Percentiles rank a stretch among this genome's conserved stretches.
These are phyloP conservation scores for Apocrypta bakeri DNA, from an alignment of 1,140 invertebrate species.

Conservation along the genomic window DNA sequence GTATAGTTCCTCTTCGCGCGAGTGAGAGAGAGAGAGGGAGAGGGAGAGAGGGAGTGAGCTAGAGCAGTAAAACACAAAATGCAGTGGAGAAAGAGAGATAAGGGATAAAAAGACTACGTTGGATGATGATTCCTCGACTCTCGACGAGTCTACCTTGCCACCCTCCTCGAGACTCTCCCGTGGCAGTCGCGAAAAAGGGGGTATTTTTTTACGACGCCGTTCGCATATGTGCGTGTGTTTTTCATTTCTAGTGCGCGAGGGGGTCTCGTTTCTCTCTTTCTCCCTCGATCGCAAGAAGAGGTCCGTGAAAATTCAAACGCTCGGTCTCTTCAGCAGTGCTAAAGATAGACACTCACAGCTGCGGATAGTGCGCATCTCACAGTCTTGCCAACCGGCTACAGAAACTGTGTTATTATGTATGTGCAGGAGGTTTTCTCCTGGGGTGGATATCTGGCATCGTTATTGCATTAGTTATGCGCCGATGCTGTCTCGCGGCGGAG, in stretches of 20 bases:
- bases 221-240: not conserved
- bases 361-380: not conserved
- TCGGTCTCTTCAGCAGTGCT: not conserved
- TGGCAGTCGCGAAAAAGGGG: constrained; percentile 16
- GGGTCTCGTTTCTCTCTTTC: not conserved
- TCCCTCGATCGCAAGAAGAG: not conserved
- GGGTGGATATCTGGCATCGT: not conserved
- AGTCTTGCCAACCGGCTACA: not conserved
- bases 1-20: too few species aligned
- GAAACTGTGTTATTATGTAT: not conserved
- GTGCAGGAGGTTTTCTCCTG: too few species aligned
- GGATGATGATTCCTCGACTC: not conserved
- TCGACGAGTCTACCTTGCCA: not conserved
- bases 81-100: not conserved
- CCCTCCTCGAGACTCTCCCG: too few species aligned
- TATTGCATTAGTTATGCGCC: not conserved
- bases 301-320: constrained; percentile 7
- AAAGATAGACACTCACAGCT: constrained; percentile 15
- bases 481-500: too few species aligned
- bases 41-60: not conserved
- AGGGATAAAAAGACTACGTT: not conserved
- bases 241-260: not conserved
- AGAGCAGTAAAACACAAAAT: too few species aligned
- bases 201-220: not conserved
- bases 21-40: too few species aligned